Evolutionary conservation across 2,888 invertebrate species (phyloP).

Genomic region (Ferrisia virgata): DNA sequence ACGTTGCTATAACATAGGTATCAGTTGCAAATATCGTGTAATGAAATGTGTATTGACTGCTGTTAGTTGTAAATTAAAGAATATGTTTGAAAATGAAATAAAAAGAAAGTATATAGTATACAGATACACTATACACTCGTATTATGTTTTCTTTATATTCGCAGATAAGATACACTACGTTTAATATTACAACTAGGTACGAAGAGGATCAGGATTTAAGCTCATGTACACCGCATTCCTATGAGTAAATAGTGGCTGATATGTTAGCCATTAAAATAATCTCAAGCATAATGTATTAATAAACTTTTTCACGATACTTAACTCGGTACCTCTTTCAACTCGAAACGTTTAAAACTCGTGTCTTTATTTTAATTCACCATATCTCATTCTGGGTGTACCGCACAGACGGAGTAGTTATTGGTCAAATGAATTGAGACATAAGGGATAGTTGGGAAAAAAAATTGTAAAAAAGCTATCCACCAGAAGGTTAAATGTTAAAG

Average conservation of each 20-base stretch:
- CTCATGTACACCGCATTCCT: too few species aligned
- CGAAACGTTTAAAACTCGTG: neutral
- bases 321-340: neutral
- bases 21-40: constrained; percentile 29
- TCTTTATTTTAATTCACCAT: neutral
- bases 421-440: neutral
- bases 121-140: neutral
- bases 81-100: constrained; percentile 26
- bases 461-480: neutral
- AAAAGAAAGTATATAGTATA: neutral
- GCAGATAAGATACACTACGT: neutral
- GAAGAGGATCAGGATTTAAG: neutral
- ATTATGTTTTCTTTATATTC: neutral
- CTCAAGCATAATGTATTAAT: neutral
- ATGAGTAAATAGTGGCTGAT: neutral
- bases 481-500: neutral
- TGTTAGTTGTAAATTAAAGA: constrained; percentile 16
- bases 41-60: neutral
- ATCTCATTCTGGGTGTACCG: too few species aligned
- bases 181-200: neutral
- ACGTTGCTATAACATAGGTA: neutral
- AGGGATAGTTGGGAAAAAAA: neutral
- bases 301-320: neutral
- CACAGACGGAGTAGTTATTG: neutral
- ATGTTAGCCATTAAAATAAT: neutral